A percentile compares a stretch with the other conserved stretches of the same genome.
Evolutionary conservation across 2,797 vertebrate genomes (phyloP).

Genomic region (Acipenser ruthenus): DNA sequence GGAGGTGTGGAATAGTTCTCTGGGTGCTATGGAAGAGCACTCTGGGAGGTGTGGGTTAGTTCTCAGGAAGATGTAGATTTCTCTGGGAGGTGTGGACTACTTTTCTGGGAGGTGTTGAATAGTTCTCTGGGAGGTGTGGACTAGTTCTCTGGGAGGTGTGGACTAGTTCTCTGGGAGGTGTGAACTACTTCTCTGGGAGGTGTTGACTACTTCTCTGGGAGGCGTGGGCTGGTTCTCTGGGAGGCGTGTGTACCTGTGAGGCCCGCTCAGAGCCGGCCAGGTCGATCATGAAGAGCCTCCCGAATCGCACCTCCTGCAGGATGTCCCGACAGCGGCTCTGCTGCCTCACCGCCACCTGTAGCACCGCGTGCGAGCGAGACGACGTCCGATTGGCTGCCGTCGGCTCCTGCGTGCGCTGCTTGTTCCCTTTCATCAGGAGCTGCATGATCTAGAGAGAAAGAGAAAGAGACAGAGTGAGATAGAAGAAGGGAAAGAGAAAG

Average conservation of each 20-base stretch:
- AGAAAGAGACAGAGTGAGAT: not conserved
- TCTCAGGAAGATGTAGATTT: no score
- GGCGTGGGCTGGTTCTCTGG: no score
- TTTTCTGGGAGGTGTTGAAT: no score
- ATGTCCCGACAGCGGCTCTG: conserved; percentile 61
- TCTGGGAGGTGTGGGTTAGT: no score
- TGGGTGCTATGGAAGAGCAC: no score
- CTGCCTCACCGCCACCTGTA: conserved; percentile 80
- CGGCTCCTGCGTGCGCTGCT: conserved; percentile 85
- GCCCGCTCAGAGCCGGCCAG: conserved; percentile 84
- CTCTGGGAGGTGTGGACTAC: no score
- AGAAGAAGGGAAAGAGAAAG: not conserved
- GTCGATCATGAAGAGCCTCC: conserved; percentile 87
- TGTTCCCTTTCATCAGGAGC: conserved; percentile 77
- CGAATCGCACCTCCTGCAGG: conserved; percentile 75
- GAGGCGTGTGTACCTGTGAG: conserved; percentile 62
- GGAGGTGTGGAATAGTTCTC: no score
- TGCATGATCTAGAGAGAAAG: conserved; percentile 72
- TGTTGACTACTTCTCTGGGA: no score
- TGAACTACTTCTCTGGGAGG: no score
- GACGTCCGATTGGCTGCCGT: conserved; percentile 83
- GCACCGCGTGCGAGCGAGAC: conserved; percentile 83
- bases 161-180: no score
- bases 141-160: no score
- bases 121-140: no score